These are phyloP conservation scores for Cyprinodon tularosa DNA, from an alignment of 2,113 vertebrate genomes.

Conservation along the genomic window DNA sequence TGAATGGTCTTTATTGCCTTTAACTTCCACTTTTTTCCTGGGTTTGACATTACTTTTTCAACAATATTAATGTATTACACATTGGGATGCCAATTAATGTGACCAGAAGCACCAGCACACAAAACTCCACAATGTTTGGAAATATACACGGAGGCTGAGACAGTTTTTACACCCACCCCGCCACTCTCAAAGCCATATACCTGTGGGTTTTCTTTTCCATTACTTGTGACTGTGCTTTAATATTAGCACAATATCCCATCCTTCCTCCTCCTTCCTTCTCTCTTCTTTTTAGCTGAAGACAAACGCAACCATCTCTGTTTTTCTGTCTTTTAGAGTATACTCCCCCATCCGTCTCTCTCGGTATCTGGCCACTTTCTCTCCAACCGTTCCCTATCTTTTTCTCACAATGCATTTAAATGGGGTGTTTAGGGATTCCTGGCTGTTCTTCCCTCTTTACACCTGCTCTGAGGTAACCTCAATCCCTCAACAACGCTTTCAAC, in stretches of 20 bases:
- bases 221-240: slow-evolving; percentile 56
- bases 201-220: slow-evolving; percentile 31
- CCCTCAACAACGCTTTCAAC: slow-evolving; percentile 50
- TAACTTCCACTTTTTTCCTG: not conserved
- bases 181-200: slow-evolving; percentile 22
- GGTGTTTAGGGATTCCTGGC: slow-evolving; percentile 63
- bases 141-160: not conserved
- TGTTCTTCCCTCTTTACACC: slow-evolving; percentile 47
- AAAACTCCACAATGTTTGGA: not conserved
- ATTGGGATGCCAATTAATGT: not conserved
- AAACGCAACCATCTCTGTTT: slow-evolving; percentile 49
- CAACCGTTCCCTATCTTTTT: slow-evolving; percentile 52
- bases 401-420: slow-evolving; percentile 77
- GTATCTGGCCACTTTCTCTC: slow-evolving; percentile 56
- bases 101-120: too few relatives aligned
- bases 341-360: slow-evolving; percentile 57
- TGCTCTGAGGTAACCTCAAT: slow-evolving; percentile 56
- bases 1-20: too few relatives aligned
- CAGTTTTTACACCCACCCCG: slow-evolving; percentile 10
- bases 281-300: slow-evolving; percentile 42
- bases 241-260: slow-evolving; percentile 43
- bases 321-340: slow-evolving; percentile 68
- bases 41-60: not conserved
- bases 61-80: not conserved
- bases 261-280: slow-evolving; percentile 4